Evolutionary conservation across 1,140 invertebrate genomes (phyloP), one percentile per base, ranked within the genome.

Genomic region (Oryctes rhinoceros): DNA sequence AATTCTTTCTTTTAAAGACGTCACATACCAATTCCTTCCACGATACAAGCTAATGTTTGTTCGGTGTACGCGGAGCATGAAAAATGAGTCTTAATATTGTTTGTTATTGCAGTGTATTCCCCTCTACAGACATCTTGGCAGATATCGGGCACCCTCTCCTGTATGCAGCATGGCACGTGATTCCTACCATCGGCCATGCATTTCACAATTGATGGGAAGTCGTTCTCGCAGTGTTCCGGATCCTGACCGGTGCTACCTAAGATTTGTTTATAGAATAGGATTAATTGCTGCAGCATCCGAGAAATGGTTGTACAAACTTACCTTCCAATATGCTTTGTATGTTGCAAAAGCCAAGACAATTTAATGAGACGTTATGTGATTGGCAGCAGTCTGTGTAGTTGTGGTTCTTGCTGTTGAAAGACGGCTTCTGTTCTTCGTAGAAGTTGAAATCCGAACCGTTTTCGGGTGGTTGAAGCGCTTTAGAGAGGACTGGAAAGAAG

Each of bases 81-180:
- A 85, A 95, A 94, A 82, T 96, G 94, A 2, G 94, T 94, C 87
- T 94, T 93, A 20, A 96, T 92, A 80, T 93, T 94, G 86, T 95
- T 94, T 0, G 94, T 95, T n/a, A 94, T 94, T 0, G 94, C 90
- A 0, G 94, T 94, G 86, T 95, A 96, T 83, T 95, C 94, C 47
- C 95, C 95, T n/a, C 93, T 88, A 85, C 95, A 96, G 76, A 96
- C 93, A 83, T 96, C 94, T 85, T 95, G 94, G 86, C 95, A 96
- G 78, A 95, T 92, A 86, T 95, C 94, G 0, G 95, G 95, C 20
- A 96, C 93, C 76, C 92, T 90, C 86, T 95, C 94, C 80, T 93
- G 91, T 18, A 94, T 91, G 85, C 95, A 96, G 86, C 95, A 96
- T 0, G 94, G 94, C 49, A 95, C 92, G 88, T 96, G 95, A 88